Conservation (phyloP, 2,113 vertebrate genomes). For the Phodopus roborovskii region DNA sequence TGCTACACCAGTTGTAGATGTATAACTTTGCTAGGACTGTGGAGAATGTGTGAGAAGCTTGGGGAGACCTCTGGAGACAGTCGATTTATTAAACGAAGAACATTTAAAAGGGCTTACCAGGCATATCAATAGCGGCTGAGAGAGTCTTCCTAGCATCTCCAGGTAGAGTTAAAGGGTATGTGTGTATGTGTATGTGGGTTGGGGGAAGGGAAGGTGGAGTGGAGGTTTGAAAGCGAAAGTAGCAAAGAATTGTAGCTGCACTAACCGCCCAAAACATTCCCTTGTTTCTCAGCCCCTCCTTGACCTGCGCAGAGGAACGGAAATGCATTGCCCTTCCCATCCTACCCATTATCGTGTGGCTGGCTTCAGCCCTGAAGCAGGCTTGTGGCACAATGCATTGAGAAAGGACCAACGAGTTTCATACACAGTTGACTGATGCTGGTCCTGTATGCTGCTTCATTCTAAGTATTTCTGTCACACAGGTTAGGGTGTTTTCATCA, state of each 20-base stretch:
- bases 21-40: neutral
- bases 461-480: neutral
- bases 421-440: neutral
- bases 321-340: accelerated
- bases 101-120: neutral
- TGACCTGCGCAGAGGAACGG: neutral
- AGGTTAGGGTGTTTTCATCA: conserved; percentile 7
- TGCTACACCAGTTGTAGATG: neutral
- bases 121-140: neutral
- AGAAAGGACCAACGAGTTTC: neutral
- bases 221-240: neutral
- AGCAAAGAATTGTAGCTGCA: neutral
- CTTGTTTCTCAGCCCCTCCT: neutral
- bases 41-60: neutral
- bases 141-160: neutral
- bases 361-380: neutral
- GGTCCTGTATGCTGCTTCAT: neutral
- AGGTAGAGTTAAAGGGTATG: neutral
- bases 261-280: neutral
- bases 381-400: neutral
- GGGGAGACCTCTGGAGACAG: neutral
- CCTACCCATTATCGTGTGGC: too few relatives aligned
- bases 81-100: neutral
- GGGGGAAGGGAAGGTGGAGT: too few relatives aligned
- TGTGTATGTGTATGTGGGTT: too few relatives aligned